A percentile compares a stretch with the other conserved stretches of the same genome.
Conservation (phyloP, 2,888 invertebrate genomes). For the Cosmopolites sordidus region DNA sequence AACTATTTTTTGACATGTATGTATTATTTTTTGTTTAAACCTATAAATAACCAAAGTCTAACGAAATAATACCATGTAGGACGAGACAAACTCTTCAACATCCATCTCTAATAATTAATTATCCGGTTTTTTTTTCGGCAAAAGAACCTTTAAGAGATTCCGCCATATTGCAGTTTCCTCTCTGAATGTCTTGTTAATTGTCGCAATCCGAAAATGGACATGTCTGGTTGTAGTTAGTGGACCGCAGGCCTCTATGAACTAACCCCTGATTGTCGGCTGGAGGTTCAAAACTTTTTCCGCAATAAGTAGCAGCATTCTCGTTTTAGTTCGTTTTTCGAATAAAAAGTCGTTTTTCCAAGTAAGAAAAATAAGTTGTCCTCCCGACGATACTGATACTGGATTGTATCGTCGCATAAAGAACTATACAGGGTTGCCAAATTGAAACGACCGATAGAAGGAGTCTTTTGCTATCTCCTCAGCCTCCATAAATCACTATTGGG, state of each 20-base stretch:
- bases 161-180: constrained; percentile 9
- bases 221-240: constrained; percentile 40
- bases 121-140: constrained; percentile 19
- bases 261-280: constrained; percentile 40
- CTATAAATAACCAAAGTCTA: no score
- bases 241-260: constrained; percentile 42
- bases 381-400: background rate
- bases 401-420: background rate
- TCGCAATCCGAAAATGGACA: constrained; percentile 43
- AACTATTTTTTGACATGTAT: no score
- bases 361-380: constrained; percentile 39
- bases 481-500: no score
- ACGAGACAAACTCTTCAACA: background rate
- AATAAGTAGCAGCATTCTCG: constrained; percentile 42
- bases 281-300: constrained; percentile 43
- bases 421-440: background rate
- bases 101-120: constrained; percentile 26
- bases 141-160: background rate
- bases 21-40: no score
- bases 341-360: constrained; percentile 48
- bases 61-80: no score
- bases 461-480: no score
- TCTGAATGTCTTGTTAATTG: constrained; percentile 33
- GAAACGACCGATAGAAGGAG: no score
- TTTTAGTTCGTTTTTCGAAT: constrained; percentile 43